Evolutionary conservation across 2,113 vertebrate genomes (phyloP).

Genomic region (Morone saxatilis): DNA sequence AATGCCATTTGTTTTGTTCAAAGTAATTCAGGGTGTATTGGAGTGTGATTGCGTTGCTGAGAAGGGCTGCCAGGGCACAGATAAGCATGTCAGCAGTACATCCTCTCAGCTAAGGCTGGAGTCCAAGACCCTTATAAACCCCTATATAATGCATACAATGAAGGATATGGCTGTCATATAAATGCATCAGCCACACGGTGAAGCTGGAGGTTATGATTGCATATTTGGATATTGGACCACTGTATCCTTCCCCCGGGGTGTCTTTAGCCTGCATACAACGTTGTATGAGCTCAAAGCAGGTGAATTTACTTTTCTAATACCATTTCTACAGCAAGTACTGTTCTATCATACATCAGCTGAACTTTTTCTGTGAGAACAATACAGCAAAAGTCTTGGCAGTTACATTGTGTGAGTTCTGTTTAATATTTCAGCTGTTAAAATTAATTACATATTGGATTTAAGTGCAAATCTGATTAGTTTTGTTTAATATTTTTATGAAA

Average conservation of each 20-base stretch:
- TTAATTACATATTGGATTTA: background rate
- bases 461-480: background rate
- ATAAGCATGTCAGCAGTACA: conserved; percentile 72
- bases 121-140: conserved; percentile 48
- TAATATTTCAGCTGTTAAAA: background rate
- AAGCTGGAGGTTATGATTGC: conserved; percentile 42
- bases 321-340: background rate
- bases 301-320: conserved; percentile 12
- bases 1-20: conserved; percentile 82
- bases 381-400: background rate
- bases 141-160: conserved; percentile 41
- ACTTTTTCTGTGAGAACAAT: background rate
- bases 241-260: conserved; percentile 47
- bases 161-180: conserved; percentile 42
- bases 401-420: background rate
- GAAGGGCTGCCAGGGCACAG: conserved; percentile 68
- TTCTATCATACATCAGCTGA: background rate
- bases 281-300: conserved; percentile 20
- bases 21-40: conserved; percentile 78
- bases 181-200: conserved; percentile 49
- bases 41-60: conserved; percentile 72
- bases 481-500: background rate
- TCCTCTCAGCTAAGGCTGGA: conserved; percentile 46
- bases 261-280: conserved; percentile 12
- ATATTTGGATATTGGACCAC: conserved; percentile 50